Evolutionary conservation across 2,888 invertebrate species (phyloP).

Genomic region (Rhogogaster chlorosoma): DNA sequence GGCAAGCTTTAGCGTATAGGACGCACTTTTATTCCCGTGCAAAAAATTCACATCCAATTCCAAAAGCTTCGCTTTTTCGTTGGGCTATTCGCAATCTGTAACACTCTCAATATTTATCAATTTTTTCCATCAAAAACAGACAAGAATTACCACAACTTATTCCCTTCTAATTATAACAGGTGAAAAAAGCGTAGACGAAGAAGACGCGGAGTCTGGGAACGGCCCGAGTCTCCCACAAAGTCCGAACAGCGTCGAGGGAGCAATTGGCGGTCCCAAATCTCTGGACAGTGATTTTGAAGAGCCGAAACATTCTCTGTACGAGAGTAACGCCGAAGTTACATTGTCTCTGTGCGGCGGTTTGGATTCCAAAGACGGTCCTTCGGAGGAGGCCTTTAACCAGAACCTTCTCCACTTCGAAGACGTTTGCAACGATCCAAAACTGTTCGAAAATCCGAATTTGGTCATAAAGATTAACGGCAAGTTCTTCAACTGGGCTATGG

Average conservation of each 20-base stretch:
- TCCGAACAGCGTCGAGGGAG: constrained; percentile 92
- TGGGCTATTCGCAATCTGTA: constrained; percentile 34
- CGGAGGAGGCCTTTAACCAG: constrained; percentile 83
- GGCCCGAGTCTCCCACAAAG: constrained; percentile 97
- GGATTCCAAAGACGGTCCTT: constrained; percentile 79
- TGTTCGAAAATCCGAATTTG: constrained; percentile 90
- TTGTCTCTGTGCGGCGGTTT: constrained; percentile 89
- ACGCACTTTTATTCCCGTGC: neutral
- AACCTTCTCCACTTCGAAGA: constrained; percentile 80
- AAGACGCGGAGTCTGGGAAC: constrained; percentile 97
- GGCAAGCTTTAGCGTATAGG: neutral
- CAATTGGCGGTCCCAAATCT: constrained; percentile 83
- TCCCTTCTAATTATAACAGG: constrained; percentile 60
- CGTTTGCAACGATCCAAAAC: constrained; percentile 85
- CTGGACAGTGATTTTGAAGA: constrained; percentile 93
- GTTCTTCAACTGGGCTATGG: constrained; percentile 94
- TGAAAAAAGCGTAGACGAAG: constrained; percentile 84
- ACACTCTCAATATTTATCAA: neutral
- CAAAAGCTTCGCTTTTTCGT: neutral
- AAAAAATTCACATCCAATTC: neutral
- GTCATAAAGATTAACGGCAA: constrained; percentile 93
- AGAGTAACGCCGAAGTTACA: constrained; percentile 81
- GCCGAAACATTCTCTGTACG: constrained; percentile 78
- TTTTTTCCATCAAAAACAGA: neutral
- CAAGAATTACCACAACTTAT: neutral